Percentiles rank a stretch among this genome's conserved stretches.
Evolutionary conservation across 2,797 vertebrate genomes (phyloP).

Genomic region (Corythornis leucogaster): DNA sequence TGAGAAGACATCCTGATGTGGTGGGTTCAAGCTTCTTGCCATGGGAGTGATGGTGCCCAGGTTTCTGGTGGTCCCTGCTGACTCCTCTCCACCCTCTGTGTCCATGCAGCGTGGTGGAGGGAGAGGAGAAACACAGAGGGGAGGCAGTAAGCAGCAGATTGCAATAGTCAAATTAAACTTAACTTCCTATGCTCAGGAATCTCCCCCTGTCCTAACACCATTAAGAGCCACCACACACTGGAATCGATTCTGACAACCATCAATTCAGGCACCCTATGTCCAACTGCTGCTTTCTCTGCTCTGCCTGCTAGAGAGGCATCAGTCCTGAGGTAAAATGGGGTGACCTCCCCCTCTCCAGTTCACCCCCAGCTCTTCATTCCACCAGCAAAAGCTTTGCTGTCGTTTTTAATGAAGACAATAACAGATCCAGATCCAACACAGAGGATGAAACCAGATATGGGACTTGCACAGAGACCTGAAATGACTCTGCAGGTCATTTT

Average conservation of each 20-base stretch:
- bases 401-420: fast-evolving
- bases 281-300: background rate
- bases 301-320: background rate
- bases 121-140: background rate
- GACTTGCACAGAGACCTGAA: no score
- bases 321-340: background rate
- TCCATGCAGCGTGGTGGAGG: fast-evolving
- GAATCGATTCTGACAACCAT: background rate
- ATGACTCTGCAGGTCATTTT: no score
- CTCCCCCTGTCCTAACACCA: no score
- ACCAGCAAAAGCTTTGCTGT: background rate
- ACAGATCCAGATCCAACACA: fast-evolving
- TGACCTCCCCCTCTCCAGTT: background rate
- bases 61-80: background rate
- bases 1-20: background rate
- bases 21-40: fast-evolving
- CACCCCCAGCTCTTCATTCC: background rate
- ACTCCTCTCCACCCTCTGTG: fast-evolving
- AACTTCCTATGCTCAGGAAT: background rate
- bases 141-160: background rate
- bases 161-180: background rate
- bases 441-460: background rate
- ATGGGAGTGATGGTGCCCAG: background rate
- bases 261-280: background rate
- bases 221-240: background rate